phyloP scores from a whole-genome alignment of 2,888 invertebrate genomes.

The Arctia plantaginis region DNA sequence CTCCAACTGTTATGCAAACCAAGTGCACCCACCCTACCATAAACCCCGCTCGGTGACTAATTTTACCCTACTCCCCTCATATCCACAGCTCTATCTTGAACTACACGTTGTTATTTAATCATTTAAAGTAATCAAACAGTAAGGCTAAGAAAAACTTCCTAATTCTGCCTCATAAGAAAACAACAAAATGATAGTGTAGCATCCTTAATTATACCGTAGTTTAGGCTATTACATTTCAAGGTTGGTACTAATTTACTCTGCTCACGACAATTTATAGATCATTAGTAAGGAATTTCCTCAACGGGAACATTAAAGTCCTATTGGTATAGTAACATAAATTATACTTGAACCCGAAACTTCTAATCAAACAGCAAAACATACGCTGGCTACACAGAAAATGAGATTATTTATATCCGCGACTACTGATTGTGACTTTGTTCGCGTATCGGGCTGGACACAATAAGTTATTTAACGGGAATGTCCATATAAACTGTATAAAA shows the following conservation, averaged over 20 bases:
- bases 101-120: neutral
- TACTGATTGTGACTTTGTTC: conserved; percentile 18
- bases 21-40: neutral
- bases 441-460: conserved; percentile 21
- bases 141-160: neutral
- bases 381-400: conserved; percentile 16
- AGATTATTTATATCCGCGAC: conserved; percentile 21
- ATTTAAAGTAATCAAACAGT: neutral
- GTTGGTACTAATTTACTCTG: conserved; percentile 11
- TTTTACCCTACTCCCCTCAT: neutral
- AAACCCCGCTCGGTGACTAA: neutral
- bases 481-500: conserved; percentile 20
- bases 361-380: neutral
- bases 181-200: neutral
- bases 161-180: neutral
- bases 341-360: conserved; percentile 1
- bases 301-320: neutral
- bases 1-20: neutral
- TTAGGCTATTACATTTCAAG: conserved; percentile 11
- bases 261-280: conserved; percentile 4
- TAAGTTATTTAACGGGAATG: conserved; percentile 24
- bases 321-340: neutral
- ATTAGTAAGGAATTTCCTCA: conserved; percentile 13
- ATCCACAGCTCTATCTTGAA: neutral
- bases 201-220: conserved; percentile 7